Percentiles rank a stretch among this genome's conserved stretches.
phyloP scores from a whole-genome alignment of 2,888 invertebrate genomes.

The Epirrita christyi region DNA sequence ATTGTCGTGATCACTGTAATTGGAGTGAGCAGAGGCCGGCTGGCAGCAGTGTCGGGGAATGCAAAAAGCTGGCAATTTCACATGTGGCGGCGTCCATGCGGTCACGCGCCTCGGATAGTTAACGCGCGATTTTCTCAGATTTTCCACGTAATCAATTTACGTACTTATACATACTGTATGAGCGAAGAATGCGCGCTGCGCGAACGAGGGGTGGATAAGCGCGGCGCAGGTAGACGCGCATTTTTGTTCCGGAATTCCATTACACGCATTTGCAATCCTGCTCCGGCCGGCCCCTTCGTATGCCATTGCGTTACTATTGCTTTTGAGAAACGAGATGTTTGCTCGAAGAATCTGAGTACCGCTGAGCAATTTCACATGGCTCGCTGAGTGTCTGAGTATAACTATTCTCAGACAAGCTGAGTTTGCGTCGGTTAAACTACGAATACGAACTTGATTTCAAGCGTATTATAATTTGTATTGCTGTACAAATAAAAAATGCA shows the following conservation, averaged over 20 bases:
- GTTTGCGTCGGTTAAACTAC: neutral
- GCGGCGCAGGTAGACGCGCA: conserved; percentile 68
- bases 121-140: conserved; percentile 75
- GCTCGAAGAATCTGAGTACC: conserved; percentile 33
- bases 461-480: neutral
- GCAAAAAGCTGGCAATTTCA: conserved; percentile 64
- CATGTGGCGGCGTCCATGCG: conserved; percentile 59
- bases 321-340: conserved; percentile 43
- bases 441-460: neutral
- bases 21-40: conserved; percentile 50
- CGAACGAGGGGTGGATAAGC: conserved; percentile 33
- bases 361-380: conserved; percentile 28
- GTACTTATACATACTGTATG: conserved; percentile 52
- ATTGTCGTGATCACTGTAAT: conserved; percentile 60
- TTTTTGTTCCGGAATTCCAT: conserved; percentile 81
- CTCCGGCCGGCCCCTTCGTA: conserved; percentile 46
- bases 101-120: conserved; percentile 62
- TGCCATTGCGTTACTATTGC: conserved; percentile 36
- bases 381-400: conserved; percentile 26
- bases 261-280: conserved; percentile 80
- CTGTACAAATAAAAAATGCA: neutral
- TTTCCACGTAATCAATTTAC: conserved; percentile 81
- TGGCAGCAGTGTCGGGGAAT: conserved; percentile 59
- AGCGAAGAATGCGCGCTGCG: conserved; percentile 56
- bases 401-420: conserved; percentile 41